Conservation (phyloP, 2,888 invertebrate species). For the Agrochola litura region DNA sequence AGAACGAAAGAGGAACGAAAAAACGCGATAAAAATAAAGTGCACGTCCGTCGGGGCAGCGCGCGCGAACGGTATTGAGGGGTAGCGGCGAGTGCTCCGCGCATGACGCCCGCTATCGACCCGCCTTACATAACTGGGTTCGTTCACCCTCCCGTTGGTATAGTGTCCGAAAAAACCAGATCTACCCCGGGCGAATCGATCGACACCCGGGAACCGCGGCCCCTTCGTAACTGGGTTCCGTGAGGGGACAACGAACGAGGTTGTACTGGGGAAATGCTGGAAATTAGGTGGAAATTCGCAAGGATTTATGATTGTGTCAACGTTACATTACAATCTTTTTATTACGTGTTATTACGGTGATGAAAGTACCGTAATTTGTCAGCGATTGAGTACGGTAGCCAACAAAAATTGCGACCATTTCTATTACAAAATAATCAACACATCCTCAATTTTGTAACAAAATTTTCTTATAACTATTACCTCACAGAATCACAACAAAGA, state of each 20-base stretch:
- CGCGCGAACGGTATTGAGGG: conserved; percentile 87
- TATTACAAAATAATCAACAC: not conserved
- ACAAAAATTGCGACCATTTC: not conserved
- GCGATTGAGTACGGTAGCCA: conserved; percentile 14
- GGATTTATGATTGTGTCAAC: conserved; percentile 30
- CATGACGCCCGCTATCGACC: conserved; percentile 84
- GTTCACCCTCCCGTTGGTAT: conserved; percentile 89
- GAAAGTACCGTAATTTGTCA: conserved; percentile 11
- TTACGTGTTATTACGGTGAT: conserved; percentile 14
- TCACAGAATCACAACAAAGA: not conserved
- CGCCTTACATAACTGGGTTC: conserved; percentile 88
- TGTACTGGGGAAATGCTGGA: conserved; percentile 42
- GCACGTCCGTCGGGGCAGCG: conserved; percentile 88
- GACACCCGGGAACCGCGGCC: conserved; percentile 79
- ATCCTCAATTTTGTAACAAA: not conserved
- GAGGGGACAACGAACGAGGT: conserved; percentile 60
- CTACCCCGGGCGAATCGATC: conserved; percentile 81
- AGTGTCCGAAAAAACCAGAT: conserved; percentile 91
- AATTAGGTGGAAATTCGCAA: conserved; percentile 38
- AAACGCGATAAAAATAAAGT: conserved; percentile 90
- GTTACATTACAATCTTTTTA: conserved; percentile 33
- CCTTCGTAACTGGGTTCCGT: conserved; percentile 67
- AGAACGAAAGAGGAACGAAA: conserved; percentile 91
- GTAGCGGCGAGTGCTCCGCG: conserved; percentile 73
- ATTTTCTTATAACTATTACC: not conserved